phyloP scores from a whole-genome alignment of 2,888 invertebrate genomes.

The Oscheius onirici region DNA sequence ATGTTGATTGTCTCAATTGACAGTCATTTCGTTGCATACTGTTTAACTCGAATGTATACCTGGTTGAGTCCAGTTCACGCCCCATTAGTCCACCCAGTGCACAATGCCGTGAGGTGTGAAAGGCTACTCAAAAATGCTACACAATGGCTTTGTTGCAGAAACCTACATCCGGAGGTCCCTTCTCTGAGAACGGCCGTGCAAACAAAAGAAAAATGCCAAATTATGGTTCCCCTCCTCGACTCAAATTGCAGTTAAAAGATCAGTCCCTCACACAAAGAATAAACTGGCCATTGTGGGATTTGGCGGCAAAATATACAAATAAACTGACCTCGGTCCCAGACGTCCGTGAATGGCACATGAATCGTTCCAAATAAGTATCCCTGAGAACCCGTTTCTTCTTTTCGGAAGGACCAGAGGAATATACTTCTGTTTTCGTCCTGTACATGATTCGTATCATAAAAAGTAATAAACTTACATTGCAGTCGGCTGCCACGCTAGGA shows the following conservation, averaged over 20 bases:
- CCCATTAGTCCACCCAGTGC: slow-evolving; percentile 24
- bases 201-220: slow-evolving; percentile 11
- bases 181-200: background rate
- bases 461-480: background rate
- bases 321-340: slow-evolving; percentile 73
- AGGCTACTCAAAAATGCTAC: slow-evolving; percentile 33
- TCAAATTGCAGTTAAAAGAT: slow-evolving; percentile 24
- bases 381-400: slow-evolving; percentile 25
- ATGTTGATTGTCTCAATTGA: slow-evolving; percentile 25
- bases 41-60: background rate
- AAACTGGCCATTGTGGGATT: background rate
- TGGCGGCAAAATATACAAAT: background rate
- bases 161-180: slow-evolving; percentile 6
- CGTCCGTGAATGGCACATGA: slow-evolving; percentile 76
- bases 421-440: slow-evolving; percentile 24
- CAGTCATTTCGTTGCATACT: slow-evolving; percentile 2
- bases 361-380: slow-evolving; percentile 76
- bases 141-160: slow-evolving; percentile 29
- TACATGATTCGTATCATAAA: background rate
- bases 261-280: background rate
- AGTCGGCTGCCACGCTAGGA: background rate
- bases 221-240: background rate
- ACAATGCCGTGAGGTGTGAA: slow-evolving; percentile 32
- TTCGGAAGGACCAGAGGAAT: slow-evolving; percentile 45
- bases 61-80: slow-evolving; percentile 18